Base-by-base conservation (phyloP, 1,140 invertebrate species). In the Zaprionus capensis region DNA sequence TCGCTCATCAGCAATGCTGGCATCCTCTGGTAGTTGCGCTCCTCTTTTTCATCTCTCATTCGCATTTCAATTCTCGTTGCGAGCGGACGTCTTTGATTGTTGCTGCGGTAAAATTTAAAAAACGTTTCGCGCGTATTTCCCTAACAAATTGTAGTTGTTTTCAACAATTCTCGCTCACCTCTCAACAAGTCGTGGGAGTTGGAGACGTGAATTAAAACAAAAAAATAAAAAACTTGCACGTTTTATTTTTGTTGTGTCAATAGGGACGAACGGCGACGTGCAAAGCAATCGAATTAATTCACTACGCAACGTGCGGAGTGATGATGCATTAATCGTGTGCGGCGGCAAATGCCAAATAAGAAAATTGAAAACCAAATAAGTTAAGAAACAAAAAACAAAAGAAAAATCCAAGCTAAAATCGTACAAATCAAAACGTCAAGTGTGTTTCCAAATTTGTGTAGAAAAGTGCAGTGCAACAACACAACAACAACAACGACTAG, bases 121-220 rank as follows among this genome's bases (percentile, higher is more conserved):
- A 75, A 55, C 44, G 46, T 76, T 76, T 61, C 73, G 73, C 73
- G 73, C 73, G 73, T 76, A 76, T 71, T 76, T 76, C 62, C 55
- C 46, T 76, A 36, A 26, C 22, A 75, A 75, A 38, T 75, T 69
- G 41, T 71, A 67, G 36, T 74, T 82, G 58, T 75, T 46, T 17
- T n/a, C 20, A 28, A 26, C 12, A 4, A 68, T 76, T 69, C 51
- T 76, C 71, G 66, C 63, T 80, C 77, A 46, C 41, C 68, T 84
- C 78, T 79, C 81, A 84, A 84, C 82, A 84, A 84, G 82, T 83
- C 82, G 83, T 86, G 72, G 83, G 83, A 83, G 82, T 76, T 58
- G 68, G 59, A 69, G 44, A 59, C 56, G 59, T 56, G 67, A 49
- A 17, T 46, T 17, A 46, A 57, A 55, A 41, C 22, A 46, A 46